Conservation (phyloP, 2,113 vertebrate genomes). For the Rhinoderma darwinii region DNA sequence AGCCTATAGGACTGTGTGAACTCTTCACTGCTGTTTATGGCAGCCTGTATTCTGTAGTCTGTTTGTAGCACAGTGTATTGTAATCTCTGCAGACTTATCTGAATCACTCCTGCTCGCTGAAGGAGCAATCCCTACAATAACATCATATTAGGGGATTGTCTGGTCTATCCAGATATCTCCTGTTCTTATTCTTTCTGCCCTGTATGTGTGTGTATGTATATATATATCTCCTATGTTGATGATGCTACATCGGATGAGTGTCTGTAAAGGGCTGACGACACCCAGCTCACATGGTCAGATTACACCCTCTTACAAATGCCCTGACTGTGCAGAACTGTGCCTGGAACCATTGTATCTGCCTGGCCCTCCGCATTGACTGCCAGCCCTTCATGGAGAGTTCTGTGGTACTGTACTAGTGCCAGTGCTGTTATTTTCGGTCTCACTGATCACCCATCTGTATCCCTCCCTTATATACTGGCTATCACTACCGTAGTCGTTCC, state of each 20-base stretch:
- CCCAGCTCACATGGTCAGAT: slow-evolving; percentile 14
- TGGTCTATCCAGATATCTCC: background rate
- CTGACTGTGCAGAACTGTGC: slow-evolving; percentile 41
- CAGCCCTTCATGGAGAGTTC: background rate
- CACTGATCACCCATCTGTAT: background rate
- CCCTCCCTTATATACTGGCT: background rate
- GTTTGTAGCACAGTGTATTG: no score
- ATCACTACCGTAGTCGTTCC: background rate
- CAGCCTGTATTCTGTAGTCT: no score
- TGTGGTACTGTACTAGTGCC: background rate
- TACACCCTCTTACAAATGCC: slow-evolving; percentile 26
- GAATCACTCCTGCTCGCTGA: no score
- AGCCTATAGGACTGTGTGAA: no score
- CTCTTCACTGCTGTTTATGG: no score
- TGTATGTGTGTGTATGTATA: background rate
- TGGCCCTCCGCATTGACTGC: background rate
- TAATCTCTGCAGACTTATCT: no score
- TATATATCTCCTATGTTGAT: background rate
- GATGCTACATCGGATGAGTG: background rate
- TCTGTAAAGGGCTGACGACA: background rate
- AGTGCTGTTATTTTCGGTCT: background rate
- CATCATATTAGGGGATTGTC: no score
- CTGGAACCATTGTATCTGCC: slow-evolving; percentile 24
- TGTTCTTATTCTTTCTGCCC: background rate
- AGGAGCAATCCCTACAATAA: no score